Conservation (phyloP, 2,888 invertebrate species). For the Protonemura montana region DNA sequence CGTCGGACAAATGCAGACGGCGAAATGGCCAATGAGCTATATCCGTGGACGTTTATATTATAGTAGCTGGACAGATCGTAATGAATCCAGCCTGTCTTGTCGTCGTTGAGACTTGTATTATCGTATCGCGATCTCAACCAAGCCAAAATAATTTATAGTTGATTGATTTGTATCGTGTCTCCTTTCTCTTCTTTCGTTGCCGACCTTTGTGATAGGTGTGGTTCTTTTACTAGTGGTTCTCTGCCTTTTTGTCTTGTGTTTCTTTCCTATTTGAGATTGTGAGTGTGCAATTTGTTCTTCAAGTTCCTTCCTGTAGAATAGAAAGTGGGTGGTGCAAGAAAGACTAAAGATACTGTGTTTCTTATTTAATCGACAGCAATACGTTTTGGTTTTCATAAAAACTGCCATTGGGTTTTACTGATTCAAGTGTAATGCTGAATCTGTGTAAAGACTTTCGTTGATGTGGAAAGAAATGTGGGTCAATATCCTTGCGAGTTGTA, state of each 20-base stretch:
- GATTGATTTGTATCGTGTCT: background rate
- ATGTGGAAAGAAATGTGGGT: background rate
- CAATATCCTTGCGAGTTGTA: background rate
- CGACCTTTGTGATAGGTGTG: background rate
- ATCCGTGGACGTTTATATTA: background rate
- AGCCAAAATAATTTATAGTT: background rate
- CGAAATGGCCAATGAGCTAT: background rate
- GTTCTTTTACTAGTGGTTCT: background rate
- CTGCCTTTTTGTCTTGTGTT: slow-evolving; percentile 7
- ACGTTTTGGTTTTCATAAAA: background rate
- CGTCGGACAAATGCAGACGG: background rate
- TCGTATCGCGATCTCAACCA: background rate
- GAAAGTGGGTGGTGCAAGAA: background rate
- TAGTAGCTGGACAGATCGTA: background rate
- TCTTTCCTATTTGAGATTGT: background rate
- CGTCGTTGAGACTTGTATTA: background rate
- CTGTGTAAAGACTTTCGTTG: background rate
- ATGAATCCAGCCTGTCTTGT: background rate
- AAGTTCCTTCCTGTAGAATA: background rate
- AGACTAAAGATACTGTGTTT: background rate
- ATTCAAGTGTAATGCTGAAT: too few relatives aligned
- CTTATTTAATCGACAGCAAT: background rate
- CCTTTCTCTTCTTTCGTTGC: background rate
- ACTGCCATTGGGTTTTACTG: background rate
- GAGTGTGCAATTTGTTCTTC: background rate